Evolutionary conservation across 2,113 vertebrate species (phyloP), one percentile per base, ranked within the genome.

Genomic region (Scophthalmus maximus): DNA sequence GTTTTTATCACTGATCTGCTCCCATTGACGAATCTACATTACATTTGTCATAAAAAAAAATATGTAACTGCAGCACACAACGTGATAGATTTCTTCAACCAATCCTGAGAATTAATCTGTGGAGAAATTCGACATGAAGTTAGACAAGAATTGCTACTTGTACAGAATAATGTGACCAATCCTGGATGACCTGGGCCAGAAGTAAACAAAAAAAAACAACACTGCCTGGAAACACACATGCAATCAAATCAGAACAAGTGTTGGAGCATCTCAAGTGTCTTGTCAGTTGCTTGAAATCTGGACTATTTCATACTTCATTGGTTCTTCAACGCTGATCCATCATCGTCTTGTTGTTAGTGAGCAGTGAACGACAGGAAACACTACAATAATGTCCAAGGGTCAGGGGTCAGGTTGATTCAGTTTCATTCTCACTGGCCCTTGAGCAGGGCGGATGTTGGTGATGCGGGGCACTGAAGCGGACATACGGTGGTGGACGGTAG

Each of bases 31-130:
- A 1, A n/a, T 25, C 23, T 32, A 52, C 26, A 20, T 49, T 47
- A 74, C n/a, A 46, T 52, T 15, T 38, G 11, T 69, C 5, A 52
- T 42, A 73, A 63, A 67, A 25, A 59, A 29, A 10, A 25, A 6
- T 0, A 6, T 51, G 22, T 20, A 18, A 36, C 8, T 11, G 26
- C n/a, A 59, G n/a, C 5, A 0, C 17, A 56, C 38, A 51, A 34
- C 15, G 14, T n/a, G n/a, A 46, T 3, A 47, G 7, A 15, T 29
- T 29, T 36, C 15, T 61, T 40, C 5, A 27, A 76, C 25, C 29
- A 76, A 66, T 70, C 80, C 80, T 68, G 80, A 75, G 46, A 73
- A 22, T 20, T 2, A 38, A 68, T 30, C 34, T 26, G 27, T 50
- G 20, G 6, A 23, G 11, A 8, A 44, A 40, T 20, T 52, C 2